Evolutionary conservation across 2,113 vertebrate genomes (phyloP).

Genomic region (Ranitomeya imitator): DNA sequence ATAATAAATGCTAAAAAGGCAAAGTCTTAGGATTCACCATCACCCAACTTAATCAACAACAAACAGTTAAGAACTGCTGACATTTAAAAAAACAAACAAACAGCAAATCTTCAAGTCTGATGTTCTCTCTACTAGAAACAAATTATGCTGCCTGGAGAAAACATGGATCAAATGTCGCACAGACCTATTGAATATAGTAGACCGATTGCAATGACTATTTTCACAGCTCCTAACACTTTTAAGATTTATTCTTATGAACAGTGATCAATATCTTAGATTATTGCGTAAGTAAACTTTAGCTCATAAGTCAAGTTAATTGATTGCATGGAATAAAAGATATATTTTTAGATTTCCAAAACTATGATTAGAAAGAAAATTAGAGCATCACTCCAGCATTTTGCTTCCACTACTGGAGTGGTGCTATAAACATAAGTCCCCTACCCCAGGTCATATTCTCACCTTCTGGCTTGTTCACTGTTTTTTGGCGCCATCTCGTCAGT

Average conservation of each 20-base stretch:
- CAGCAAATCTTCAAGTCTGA: conserved; percentile 25
- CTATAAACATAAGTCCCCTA: no score
- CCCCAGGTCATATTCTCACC: no score
- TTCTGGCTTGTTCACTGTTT: no score
- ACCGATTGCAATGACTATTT: conserved; percentile 14
- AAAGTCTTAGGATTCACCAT: neutral
- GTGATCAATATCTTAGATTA: neutral
- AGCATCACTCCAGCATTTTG: no score
- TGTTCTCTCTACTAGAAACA: conserved; percentile 38
- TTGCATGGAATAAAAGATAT: neutral
- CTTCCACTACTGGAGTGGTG: no score
- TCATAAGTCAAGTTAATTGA: neutral
- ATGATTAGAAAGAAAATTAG: no score
- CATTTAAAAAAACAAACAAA: conserved; percentile 27
- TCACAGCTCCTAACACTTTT: conserved; percentile 27
- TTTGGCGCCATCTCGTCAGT: no score
- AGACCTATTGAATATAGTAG: conserved; percentile 30
- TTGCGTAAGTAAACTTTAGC: neutral
- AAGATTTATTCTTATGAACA: neutral
- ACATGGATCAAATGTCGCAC: conserved; percentile 31
- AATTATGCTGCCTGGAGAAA: conserved; percentile 38
- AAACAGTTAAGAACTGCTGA: conserved; percentile 21
- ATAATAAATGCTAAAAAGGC: neutral
- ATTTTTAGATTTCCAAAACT: neutral
- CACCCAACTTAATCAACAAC: neutral